Evolutionary conservation across 1,140 invertebrate species (phyloP), one percentile per base, ranked within the genome.

Genomic region (Plodia interpunctella): DNA sequence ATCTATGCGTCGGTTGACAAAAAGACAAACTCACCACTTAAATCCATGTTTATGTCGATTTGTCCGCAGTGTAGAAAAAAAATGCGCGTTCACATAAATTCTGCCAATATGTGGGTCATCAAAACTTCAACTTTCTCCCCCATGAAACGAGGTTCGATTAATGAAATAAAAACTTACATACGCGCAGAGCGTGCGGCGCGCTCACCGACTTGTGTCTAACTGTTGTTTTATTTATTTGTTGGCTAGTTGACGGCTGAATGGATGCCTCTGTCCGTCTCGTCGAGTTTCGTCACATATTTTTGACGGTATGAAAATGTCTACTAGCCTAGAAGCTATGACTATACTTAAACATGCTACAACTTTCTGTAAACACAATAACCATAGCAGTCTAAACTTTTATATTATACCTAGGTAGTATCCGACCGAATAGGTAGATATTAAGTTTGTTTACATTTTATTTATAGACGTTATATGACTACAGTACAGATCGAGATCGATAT

Each of bases 41-140:
- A 15, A 21, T 53, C 51, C 51, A 53, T 53, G 20, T 25, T 53
- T 44, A 6, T 44, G n/a, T 44, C 38, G 38, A 44, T 44, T 44
- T 44, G 15, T 44, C n/a, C 38, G 30, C 30, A 5, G 11, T 32
- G 10, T 9, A 44, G 9, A 10, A 4, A 15, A 44, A 15, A 15
- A 17, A 44, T 6, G 5, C 38, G 13, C 32, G 21, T 35, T 35
- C n/a, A 44, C 8, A 44, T 17, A 10, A 44, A 44, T 17, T 5
- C 38, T 15, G 13, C n/a, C n/a, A 44, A 17, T 44, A 44, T 44
- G 2, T 44, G 38, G 38, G 38, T 15, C 38, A 44, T 44, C 6
- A 15, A 38, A 35, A 25, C 21, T 35, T 11, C 13, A n/a, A 44
- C 38, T 44, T 44, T 44, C 38, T 32, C 38, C 38, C 2, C 38